Evolutionary conservation across 2,888 invertebrate genomes (phyloP).

Genomic region (Metalampra italica): DNA sequence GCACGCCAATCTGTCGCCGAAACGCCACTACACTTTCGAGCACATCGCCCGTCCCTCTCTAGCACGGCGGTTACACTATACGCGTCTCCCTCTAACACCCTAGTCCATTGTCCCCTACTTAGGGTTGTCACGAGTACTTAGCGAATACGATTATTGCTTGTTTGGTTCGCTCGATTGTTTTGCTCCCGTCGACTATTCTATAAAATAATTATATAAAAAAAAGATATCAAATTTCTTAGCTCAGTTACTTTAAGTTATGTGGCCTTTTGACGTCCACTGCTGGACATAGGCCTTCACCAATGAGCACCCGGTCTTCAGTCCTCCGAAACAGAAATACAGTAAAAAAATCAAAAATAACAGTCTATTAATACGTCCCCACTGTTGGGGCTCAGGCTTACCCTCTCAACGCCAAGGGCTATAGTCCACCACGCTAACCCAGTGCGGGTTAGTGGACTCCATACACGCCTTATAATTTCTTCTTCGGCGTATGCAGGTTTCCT

Average conservation of each 20-base stretch:
- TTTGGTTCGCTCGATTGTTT: conserved; percentile 40
- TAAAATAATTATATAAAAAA: conserved; percentile 27
- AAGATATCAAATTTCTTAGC: conserved; percentile 23
- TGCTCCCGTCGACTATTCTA: conserved; percentile 60
- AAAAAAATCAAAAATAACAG: too few species aligned
- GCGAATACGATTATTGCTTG: conserved; percentile 46
- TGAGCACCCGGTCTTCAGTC: too few species aligned
- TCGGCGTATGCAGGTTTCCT: too few species aligned
- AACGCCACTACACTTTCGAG: conserved; percentile 52
- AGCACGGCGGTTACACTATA: conserved; percentile 12
- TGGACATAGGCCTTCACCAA: too few species aligned
- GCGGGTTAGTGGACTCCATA: too few species aligned
- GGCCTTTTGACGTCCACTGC: too few species aligned
- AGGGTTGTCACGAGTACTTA: conserved; percentile 64
- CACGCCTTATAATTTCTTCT: too few species aligned
- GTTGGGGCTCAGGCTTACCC: too few species aligned
- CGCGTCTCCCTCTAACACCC: conserved; percentile 41
- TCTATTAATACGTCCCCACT: too few species aligned
- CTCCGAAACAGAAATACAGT: too few species aligned
- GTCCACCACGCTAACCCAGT: too few species aligned
- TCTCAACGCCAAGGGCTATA: too few species aligned
- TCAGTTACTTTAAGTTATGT: conserved; percentile 31
- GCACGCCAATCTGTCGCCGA: conserved; percentile 76
- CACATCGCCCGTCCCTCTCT: conserved; percentile 36
- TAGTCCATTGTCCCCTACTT: conserved; percentile 28